Evolutionary conservation across 2,888 invertebrate genomes (phyloP).

Genomic region (Sinodicranocentrus sp.): DNA sequence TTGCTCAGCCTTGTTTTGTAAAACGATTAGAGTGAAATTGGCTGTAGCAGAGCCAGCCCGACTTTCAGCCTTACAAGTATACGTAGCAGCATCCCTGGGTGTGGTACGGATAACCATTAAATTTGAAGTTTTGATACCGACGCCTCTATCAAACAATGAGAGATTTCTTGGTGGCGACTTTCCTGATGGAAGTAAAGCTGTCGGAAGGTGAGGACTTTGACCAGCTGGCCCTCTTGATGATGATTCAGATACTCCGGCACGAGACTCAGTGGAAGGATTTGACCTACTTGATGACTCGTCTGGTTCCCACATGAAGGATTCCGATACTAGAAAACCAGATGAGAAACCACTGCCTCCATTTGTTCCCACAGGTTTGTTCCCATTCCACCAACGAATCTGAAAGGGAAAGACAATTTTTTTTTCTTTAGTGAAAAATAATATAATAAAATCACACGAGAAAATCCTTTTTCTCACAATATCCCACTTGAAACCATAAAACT

Average conservation of each 20-base stretch:
- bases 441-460: too few species aligned
- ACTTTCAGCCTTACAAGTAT: conserved; percentile 89
- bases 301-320: conserved; percentile 65
- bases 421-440: too few species aligned
- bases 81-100: conserved; percentile 87
- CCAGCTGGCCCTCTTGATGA: conserved; percentile 31
- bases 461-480: too few species aligned
- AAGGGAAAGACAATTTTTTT: too few species aligned
- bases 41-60: conserved; percentile 88
- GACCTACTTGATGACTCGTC: conserved; percentile 38
- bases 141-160: conserved; percentile 61
- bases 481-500: too few species aligned
- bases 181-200: conserved; percentile 15
- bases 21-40: conserved; percentile 86
- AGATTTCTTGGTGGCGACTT: conserved; percentile 31
- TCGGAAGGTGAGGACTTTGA: conserved; percentile 32
- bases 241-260: background rate
- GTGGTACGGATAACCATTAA: conserved; percentile 87
- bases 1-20: conserved; percentile 81
- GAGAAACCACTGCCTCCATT: conserved; percentile 67
- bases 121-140: conserved; percentile 82
- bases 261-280: conserved; percentile 2
- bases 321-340: conserved; percentile 66
- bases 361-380: conserved; percentile 70
- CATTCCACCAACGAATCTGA: conserved; percentile 74